Conservation (phyloP, 64 coral and sea anemone genomes). For the Dendrophyllia cribrosa region DNA sequence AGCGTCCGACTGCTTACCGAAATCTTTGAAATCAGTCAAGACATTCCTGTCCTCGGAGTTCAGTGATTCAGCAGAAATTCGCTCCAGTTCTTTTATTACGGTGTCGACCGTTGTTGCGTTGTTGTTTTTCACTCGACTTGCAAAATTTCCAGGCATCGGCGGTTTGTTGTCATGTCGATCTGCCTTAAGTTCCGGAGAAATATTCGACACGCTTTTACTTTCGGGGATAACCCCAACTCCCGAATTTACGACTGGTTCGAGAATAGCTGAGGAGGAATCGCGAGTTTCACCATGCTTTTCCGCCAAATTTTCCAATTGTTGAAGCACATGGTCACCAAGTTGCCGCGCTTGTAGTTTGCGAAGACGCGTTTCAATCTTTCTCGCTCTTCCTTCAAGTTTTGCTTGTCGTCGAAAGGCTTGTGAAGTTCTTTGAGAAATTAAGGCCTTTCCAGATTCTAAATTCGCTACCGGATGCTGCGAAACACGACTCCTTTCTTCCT, state of each 20-base stretch:
- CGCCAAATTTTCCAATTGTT: conserved; percentile 86
- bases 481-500: conserved; percentile 79
- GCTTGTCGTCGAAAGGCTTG: conserved; percentile 80
- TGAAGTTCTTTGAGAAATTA: conserved; percentile 72
- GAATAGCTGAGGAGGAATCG: conserved; percentile 64
- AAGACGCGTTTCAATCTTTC: conserved; percentile 93
- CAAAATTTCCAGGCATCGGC: conserved; percentile 32
- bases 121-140: conserved; percentile 43
- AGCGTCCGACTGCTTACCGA: conserved; percentile 66
- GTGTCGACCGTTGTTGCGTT: conserved; percentile 26
- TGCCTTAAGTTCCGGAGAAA: conserved; percentile 13
- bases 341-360: conserved; percentile 98
- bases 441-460: conserved; percentile 62
- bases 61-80: conserved; percentile 37
- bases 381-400: conserved; percentile 84
- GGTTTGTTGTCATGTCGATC: conserved; percentile 18
- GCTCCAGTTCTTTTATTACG: conserved; percentile 41
- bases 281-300: conserved; percentile 72
- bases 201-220: conserved; percentile 30
- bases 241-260: conserved; percentile 57
- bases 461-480: conserved; percentile 87
- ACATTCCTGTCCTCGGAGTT: conserved; percentile 27
- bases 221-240: conserved; percentile 15
- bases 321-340: conserved; percentile 96
- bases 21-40: conserved; percentile 53